Evolutionary conservation across 2,888 invertebrate species (phyloP).

Genomic region (Scotopteryx bipunctaria): DNA sequence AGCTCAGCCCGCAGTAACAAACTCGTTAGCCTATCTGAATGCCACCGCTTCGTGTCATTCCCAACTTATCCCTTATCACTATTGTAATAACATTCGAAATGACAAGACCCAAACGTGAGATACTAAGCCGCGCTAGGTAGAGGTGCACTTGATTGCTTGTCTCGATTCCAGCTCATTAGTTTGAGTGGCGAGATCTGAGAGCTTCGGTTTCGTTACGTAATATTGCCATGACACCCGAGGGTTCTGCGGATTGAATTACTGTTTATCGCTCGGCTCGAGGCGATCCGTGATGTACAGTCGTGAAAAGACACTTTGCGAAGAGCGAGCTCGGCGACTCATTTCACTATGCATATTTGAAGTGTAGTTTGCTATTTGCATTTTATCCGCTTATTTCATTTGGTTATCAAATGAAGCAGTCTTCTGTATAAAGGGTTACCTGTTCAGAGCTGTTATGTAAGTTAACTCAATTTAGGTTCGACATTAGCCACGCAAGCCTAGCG

Average conservation of each 20-base stretch:
- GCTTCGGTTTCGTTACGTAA: constrained; percentile 22
- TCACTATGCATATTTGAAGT: constrained; percentile 12
- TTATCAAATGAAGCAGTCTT: neutral
- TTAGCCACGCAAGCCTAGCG: constrained; percentile 39
- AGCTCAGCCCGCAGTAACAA: constrained; percentile 46
- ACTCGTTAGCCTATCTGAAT: constrained; percentile 51
- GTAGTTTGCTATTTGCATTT: constrained; percentile 14
- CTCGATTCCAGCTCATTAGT: constrained; percentile 48
- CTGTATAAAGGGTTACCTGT: neutral
- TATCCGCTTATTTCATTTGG: neutral
- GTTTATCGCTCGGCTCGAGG: constrained; percentile 22
- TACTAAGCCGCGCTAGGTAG: constrained; percentile 32
- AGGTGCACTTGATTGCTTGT: constrained; percentile 42
- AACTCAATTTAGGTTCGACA: constrained; percentile 32
- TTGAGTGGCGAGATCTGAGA: constrained; percentile 31
- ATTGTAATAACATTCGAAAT: constrained; percentile 45
- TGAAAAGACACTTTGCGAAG: neutral
- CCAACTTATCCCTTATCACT: constrained; percentile 41
- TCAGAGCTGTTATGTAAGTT: constrained; percentile 1
- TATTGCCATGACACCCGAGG: constrained; percentile 19
- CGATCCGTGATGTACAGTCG: constrained; percentile 13
- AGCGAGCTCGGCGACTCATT: constrained; percentile 7
- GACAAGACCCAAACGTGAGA: constrained; percentile 16
- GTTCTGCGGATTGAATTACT: constrained; percentile 26
- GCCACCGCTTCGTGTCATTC: constrained; percentile 33